Evolutionary conservation across 92 coral and sea anemone species (phyloP).

Genomic region (Virgularia gustaviana): DNA sequence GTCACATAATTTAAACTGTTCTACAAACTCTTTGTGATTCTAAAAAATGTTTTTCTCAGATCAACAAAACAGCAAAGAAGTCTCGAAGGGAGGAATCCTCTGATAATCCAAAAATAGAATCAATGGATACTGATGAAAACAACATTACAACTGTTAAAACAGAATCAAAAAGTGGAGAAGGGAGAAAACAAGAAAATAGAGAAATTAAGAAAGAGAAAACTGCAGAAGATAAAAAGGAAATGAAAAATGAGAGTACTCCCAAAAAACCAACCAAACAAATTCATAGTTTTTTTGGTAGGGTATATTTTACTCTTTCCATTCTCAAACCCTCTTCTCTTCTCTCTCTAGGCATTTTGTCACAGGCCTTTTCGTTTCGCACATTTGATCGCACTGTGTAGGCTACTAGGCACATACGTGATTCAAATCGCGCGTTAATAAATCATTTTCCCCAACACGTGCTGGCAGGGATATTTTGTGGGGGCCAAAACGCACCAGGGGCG

Average conservation of each 20-base stretch:
- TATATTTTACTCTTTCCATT: neutral
- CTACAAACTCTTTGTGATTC: neutral
- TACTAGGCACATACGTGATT: too few species aligned
- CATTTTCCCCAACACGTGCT: too few species aligned
- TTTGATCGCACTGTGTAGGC: too few species aligned
- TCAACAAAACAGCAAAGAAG: slow-evolving; percentile 34
- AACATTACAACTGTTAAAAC: slow-evolving; percentile 26
- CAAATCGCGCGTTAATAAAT: too few species aligned
- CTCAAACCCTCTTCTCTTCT: too few species aligned
- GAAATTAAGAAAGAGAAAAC: neutral
- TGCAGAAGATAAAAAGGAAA: neutral
- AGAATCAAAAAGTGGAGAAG: slow-evolving; percentile 17
- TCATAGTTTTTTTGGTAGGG: slow-evolving; percentile 82
- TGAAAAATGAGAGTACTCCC: slow-evolving; percentile 16
- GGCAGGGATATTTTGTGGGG: too few species aligned
- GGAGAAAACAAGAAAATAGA: neutral
- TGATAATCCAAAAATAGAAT: neutral
- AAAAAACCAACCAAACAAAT: slow-evolving; percentile 35
- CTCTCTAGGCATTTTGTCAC: too few species aligned
- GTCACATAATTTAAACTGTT: neutral
- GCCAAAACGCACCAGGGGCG: too few species aligned
- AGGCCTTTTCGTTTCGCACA: too few species aligned
- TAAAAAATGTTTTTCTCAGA: too few species aligned
- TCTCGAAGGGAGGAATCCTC: slow-evolving; percentile 13
- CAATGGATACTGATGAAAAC: slow-evolving; percentile 29